A percentile compares a stretch with the other conserved stretches of the same genome.
Evolutionary conservation across 1,140 invertebrate genomes (phyloP).

Genomic region (Tribolium madens): DNA sequence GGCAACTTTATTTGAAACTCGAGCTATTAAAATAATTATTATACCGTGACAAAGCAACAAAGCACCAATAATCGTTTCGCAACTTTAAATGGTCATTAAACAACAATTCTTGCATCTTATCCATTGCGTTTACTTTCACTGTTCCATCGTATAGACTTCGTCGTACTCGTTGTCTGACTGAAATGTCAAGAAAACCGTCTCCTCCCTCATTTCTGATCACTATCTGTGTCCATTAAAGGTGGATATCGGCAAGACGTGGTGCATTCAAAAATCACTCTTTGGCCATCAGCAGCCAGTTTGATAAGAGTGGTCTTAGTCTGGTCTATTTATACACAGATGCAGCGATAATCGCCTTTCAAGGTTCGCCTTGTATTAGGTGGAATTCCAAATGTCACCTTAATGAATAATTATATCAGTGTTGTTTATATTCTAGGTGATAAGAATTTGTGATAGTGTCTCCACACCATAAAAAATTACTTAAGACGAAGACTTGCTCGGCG

Average conservation of each 20-base stretch:
- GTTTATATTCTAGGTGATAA: constrained; percentile 50
- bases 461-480: constrained; percentile 45
- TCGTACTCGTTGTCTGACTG: not conserved
- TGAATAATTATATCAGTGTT: constrained; percentile 54
- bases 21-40: constrained; percentile 40
- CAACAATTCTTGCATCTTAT: constrained; percentile 21
- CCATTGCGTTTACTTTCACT: constrained; percentile 25
- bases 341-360: constrained; percentile 38
- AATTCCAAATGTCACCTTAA: constrained; percentile 52
- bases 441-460: constrained; percentile 38
- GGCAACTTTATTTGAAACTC: constrained; percentile 4
- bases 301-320: constrained; percentile 24
- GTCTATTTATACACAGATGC: constrained; percentile 42
- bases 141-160: not conserved
- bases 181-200: constrained; percentile 31
- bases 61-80: constrained; percentile 24
- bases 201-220: constrained; percentile 15
- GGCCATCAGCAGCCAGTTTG: constrained; percentile 30
- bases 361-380: constrained; percentile 25
- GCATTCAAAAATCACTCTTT: constrained; percentile 39
- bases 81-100: constrained; percentile 41
- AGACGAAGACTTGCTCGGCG: constrained; percentile 24
- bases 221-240: constrained; percentile 32
- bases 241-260: constrained; percentile 18
- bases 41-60: constrained; percentile 33